Conservation (phyloP, 2,797 vertebrate genomes). For the Notamacropus eugenii region DNA sequence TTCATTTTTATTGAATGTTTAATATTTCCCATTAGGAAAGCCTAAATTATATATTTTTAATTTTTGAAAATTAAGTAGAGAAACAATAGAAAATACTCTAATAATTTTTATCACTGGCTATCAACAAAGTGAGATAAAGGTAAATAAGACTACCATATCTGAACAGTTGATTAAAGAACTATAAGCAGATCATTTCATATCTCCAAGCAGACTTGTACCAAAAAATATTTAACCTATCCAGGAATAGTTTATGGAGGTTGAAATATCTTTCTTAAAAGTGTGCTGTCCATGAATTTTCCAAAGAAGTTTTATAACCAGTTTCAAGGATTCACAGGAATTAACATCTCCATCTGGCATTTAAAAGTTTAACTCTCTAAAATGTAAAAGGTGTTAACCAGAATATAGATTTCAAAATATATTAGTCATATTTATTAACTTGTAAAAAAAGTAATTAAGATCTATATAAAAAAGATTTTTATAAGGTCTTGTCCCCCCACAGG, state of each 20-base stretch:
- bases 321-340: slow-evolving; percentile 50
- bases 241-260: slow-evolving; percentile 12
- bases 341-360: slow-evolving; percentile 32
- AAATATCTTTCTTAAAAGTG: slow-evolving; percentile 4
- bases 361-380: slow-evolving; percentile 47
- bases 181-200: slow-evolving; percentile 40
- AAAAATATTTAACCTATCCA: slow-evolving; percentile 29
- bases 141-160: not conserved
- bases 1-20: not conserved
- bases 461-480: slow-evolving; percentile 68
- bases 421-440: slow-evolving; percentile 57
- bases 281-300: not conserved
- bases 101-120: not conserved
- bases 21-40: not conserved
- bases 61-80: not conserved
- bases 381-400: slow-evolving; percentile 40
- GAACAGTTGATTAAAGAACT: not conserved
- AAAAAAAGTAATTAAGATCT: slow-evolving; percentile 60
- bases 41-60: not conserved
- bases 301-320: slow-evolving; percentile 48
- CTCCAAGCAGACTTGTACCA: slow-evolving; percentile 36
- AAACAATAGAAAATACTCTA: not conserved
- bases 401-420: slow-evolving; percentile 56
- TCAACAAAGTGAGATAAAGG: not conserved
- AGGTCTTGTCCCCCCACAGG: slow-evolving; percentile 65